Evolutionary conservation across 2,797 vertebrate genomes (phyloP), one percentile per base, ranked within the genome.

Genomic region (Rhodeus uyekii): DNA sequence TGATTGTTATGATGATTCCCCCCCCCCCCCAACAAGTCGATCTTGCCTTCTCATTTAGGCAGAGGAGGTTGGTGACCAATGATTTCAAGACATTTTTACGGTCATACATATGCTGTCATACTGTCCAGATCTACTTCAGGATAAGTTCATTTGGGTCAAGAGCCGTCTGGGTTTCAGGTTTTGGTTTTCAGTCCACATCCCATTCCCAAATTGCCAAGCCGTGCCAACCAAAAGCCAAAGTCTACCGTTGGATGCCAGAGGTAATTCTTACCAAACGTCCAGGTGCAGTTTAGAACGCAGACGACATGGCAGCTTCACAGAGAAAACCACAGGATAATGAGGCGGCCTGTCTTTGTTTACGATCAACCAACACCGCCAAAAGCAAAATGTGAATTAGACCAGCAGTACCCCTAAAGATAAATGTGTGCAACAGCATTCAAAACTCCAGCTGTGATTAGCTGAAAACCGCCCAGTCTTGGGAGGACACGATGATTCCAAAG

Each of bases 261-360:
- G 36, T 82, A 76, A 75, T 82, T 67, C 61, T 76, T 76, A 76
- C 24, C 72, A 81, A 81, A 64, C 48, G 5, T 75, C 61, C 80
- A 76, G 80, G 80, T 82, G 80, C 80, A 76, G 61, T 73, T 63
- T 64, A 60, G 55, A 36, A 55, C 5, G 16, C 76, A 13, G 63
- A 67, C 76, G 32, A 27, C 64, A 68, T 75, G 61, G 80, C 61
- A 75, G 13, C 22, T 38, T 76, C 63, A 44, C 63, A 75, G 73
- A 82, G 80, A 76, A 72, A 72, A 27, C 22, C 76, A 53, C 44
- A 1, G 75, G 67, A 53, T 83, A 83, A 83, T 78, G 76, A 82
- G 80, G 53, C 38, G 3, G 63, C 38, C 73, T 76, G 61, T 58
- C 48, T 82, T 76, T 82, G 80, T 82, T 82, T 82, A 82, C 80